Evolutionary conservation across 1,140 invertebrate species (phyloP), one percentile per base, ranked within the genome.

Genomic region (Aleiodes sp.): DNA sequence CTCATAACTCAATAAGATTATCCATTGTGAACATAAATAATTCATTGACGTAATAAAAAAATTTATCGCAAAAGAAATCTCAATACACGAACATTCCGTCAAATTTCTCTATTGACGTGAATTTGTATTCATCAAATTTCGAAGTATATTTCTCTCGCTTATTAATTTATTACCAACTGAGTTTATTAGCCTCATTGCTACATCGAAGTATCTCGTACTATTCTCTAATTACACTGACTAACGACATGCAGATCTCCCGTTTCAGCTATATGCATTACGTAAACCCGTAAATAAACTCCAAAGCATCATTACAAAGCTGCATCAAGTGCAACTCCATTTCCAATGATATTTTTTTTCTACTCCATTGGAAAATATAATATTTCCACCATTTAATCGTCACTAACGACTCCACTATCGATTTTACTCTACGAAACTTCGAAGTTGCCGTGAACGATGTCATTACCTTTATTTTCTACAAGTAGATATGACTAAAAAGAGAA

Each of bases 331-430:
- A 24, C 46, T 52, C 26, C 46, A 52, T 52, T 19, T n/a, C 8
- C 14, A 6, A 16, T 24, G 21, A 1, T 52, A 24, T 52, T 52
- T 52, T 52, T n/a, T 52, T 16, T 16, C 39, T 16, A 1, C 39
- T 7, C 39, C n/a, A 7, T 52, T 8, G 1, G 19, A 16, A 24
- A 52, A 9, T 52, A 24, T 52, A 52, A 52, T 24, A 8, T 52
- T 52, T 3, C 26, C 12, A 52, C 46, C 10, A 24, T 52, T 52
- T 21, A 24, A 8, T 16, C 21, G 46, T 52, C 46, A 52, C 46
- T 52, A 52, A 52, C 46, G 46, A 52, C 46, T 52, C 26, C 46
- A 52, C 16, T 52, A 52, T 52, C 46, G 46, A 52, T 52, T 52
- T 52, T 52, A 21, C 9, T 12, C 46, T 52, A 43, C 4, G 39